Evolutionary conservation across 2,888 invertebrate species (phyloP).

Genomic region (Acanthococcus lagerstroemiae): DNA sequence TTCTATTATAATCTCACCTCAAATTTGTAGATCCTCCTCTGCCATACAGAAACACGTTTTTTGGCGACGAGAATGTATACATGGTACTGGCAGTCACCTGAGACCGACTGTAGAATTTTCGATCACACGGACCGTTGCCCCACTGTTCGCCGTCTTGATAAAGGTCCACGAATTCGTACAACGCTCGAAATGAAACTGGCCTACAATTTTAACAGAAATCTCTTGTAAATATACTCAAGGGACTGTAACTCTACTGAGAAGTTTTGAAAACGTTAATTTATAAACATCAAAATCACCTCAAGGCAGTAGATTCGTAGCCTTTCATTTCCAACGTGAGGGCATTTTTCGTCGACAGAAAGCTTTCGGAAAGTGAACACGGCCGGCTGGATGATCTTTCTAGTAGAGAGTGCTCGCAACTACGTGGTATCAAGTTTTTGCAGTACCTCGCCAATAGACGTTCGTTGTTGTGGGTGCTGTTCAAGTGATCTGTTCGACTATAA

Average conservation of each 20-base stretch:
- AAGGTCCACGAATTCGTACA: conserved; percentile 80
- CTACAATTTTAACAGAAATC: conserved; percentile 43
- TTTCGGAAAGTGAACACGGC: conserved; percentile 69
- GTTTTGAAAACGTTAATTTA: neutral
- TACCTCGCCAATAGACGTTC: conserved; percentile 58
- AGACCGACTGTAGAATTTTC: conserved; percentile 56
- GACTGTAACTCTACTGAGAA: neutral
- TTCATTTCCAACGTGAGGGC: conserved; percentile 69
- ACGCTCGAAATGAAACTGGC: conserved; percentile 70
- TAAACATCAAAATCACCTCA: conserved; percentile 50
- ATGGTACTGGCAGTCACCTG: conserved; percentile 39
- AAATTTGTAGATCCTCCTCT: conserved; percentile 73
- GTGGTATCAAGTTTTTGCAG: conserved; percentile 69
- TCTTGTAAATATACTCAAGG: neutral
- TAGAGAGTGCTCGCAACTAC: conserved; percentile 72
- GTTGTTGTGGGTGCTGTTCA: conserved; percentile 39
- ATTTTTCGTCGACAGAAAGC: conserved; percentile 71
- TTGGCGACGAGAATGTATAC: conserved; percentile 60
- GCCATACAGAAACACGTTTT: conserved; percentile 76
- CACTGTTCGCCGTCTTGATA: conserved; percentile 73
- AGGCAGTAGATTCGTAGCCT: conserved; percentile 69
- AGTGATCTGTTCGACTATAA: conserved; percentile 8
- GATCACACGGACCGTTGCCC: conserved; percentile 55
- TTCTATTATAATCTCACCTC: conserved; percentile 51
- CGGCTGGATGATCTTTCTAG: conserved; percentile 51